Base-by-base conservation (phyloP, 1,140 invertebrate species). In the Panagrolaimus sp. region DNA sequence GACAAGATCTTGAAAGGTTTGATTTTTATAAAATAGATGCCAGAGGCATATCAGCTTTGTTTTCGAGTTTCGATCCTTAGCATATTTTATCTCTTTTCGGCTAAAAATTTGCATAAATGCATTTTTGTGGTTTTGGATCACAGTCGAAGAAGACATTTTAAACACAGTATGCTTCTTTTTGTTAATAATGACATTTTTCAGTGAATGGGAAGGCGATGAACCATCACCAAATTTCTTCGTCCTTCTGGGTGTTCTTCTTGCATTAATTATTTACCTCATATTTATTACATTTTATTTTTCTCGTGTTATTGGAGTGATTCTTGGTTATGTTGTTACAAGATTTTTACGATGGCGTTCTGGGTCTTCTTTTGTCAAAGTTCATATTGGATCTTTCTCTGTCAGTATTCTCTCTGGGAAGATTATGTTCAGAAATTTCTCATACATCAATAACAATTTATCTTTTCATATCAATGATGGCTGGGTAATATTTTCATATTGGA, bases 371-470 rank as follows among this genome's bases (percentile, higher is more conserved):
- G 14, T 47, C 28, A 46, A 43, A 32, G 15, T 43, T 65, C 3
- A 44, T 2, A 65, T 52, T 21, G 47, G 32, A 47, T 48, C 9
- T 48, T 45, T 64, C 73, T 43, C 64, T 1, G 55, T 73, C 46
- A 94, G 94, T 85, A 91, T 93, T 32, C 86, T 98, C 72, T 93
- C 93, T 73, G 96, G 96, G 3, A 98, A 98, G 87, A 91, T 98
- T 47, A 98, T 98, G 95, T 96, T 98, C 86, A 88, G 94, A 74
- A 93, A 97, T 87, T 88, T 98, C 80, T 89, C 92, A 63, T 95
- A 92, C 77, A 91, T 96, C 48, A 95, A 91, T 62, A 90, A 93
- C 85, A 94, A 98, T 86, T 96, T 91, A 84, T 91, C 91, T 44
- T 83, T 96, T 46, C 88, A 93, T 76, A 88, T 96, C 71, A 93